Evolutionary conservation across 2,888 invertebrate genomes (phyloP), one percentile per base, ranked within the genome.

Genomic region (Lepidocyrtoides sp.): DNA sequence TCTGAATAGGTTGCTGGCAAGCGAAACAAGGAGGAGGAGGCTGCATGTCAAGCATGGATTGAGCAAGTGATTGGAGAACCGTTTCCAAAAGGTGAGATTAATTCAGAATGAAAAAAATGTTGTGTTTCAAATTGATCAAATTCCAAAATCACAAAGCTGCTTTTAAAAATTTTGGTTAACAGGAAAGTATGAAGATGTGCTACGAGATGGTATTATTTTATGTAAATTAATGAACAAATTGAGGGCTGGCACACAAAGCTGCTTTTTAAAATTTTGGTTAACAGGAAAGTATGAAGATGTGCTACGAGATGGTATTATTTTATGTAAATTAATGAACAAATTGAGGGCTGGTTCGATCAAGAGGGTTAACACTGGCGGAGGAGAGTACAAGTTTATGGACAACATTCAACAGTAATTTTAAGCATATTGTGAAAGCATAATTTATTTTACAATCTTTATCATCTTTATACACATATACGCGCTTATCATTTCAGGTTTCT

Each of bases 381-480:
- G 98, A 3, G 98, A 98, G 95, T 99, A 99, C 96, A 99, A 98
- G 95, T 97, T 98, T 96, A 99, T 99, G 98, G 99, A 99, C 95
- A 99, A 99, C 95, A 97, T 99, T 92, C 97, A 97, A 95, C 97
- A 98, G 97, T 99, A 95, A 96, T 97, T 51, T 48, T n/a, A n/a
- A n/a, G n/a, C n/a, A n/a, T n/a, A n/a, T n/a, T n/a, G n/a, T n/a
- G n/a, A n/a, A n/a, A 94, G 44, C 29, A n/a, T 20, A 44, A 63
- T 44, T 41, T 10, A 36, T 23, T 26, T 36, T 36, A 36, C 36
- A 36, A 2, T 36, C 36, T 7, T 36, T 36, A 12, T 17, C 2
- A 20, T 44, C 4, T 60, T 81, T 72, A 72, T 84, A 26, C n/a
- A 75, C 91, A 93, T 84, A 5, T 92, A 3, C 48, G 2, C 48